Base-by-base conservation (phyloP, 2,113 vertebrate genomes). In the Charina bottae region DNA sequence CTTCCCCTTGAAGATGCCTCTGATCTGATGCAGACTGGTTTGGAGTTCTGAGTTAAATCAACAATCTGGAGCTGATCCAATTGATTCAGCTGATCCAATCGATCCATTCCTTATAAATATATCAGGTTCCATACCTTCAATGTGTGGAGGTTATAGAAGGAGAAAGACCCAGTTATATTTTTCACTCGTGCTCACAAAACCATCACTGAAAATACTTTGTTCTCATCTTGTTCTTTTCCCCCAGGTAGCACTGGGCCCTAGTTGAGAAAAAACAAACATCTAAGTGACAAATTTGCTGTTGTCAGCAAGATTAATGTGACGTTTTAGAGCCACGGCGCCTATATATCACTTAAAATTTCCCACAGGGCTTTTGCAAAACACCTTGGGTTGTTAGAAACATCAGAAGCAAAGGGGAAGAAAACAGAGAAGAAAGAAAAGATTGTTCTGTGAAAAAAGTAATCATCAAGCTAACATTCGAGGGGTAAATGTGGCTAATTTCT, bases 301-400 rank as follows among this genome's bases (percentile, higher is more conserved):
- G 84, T 88, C 84, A 60, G 87, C 49, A n/a, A 89, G 85, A 90
- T 86, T 46, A 93, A 93, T 56, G 54, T 56, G 7, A 68, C 83
- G n/a, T 89, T 91, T 72, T 91, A 64, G 94, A 90, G 60, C 72
- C 19, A 0, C 53, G 87, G 90, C 85, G 72, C 53, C 89, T 92
- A 54, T n/a, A 92, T 37, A 93, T 94, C 78, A 83, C 90, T 92
- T 90, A 42, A n/a, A 94, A 91, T 93, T 87, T 93, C 95, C 93
- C 83, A 37, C 62, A 60, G 92, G 60, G n/a, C 68, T 83, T 68
- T 91, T 87, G 28, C 23, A 87, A 91, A 78, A 91, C 84, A 87
- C 56, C 49, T 72, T 72, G n/a, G 59, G 83, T 55, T 64, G 90
- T 91, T 85, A 85, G 11, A 56, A 91, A 64, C 5, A 72, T 53